Percentiles rank a stretch among this genome's conserved stretches.
Evolutionary conservation across 2,113 vertebrate species (phyloP).

Genomic region (Mastomys coucha): DNA sequence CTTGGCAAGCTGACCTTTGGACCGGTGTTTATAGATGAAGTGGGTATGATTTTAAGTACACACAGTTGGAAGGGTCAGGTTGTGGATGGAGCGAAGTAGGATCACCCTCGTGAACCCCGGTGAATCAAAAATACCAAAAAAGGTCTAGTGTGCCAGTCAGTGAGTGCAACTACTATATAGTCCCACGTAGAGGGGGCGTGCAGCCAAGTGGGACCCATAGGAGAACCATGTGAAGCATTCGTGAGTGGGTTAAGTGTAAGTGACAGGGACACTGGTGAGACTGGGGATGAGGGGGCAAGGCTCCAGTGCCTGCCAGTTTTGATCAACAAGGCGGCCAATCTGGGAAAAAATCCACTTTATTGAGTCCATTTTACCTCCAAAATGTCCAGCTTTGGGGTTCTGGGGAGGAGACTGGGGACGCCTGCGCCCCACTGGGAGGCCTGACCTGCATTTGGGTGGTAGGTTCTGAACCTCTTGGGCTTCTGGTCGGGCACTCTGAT

Average conservation of each 20-base stretch:
- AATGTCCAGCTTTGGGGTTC: conserved; percentile 64
- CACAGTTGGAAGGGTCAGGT: background rate
- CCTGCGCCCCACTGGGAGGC: conserved; percentile 59
- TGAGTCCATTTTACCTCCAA: conserved; percentile 75
- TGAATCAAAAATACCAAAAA: background rate
- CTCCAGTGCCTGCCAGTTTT: conserved; percentile 62
- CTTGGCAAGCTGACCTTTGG: background rate
- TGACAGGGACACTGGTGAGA: conserved; percentile 1
- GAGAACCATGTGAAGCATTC: background rate
- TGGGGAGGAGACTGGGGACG: conserved; percentile 46
- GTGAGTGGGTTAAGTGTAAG: conserved; percentile 13
- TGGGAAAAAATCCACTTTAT: conserved; percentile 84
- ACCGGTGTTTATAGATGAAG: background rate
- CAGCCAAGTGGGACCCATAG: background rate
- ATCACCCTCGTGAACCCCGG: background rate
- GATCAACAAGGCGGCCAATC: conserved; percentile 80
- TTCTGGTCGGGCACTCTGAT: background rate
- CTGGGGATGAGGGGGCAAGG: background rate
- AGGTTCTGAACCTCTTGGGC: conserved; percentile 54
- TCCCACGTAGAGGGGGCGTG: background rate
- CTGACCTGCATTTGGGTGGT: conserved; percentile 62
- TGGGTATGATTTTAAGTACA: background rate
- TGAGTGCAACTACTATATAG: background rate
- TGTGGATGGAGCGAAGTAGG: background rate
- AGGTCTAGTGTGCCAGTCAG: background rate